Percentiles rank a stretch among this genome's conserved stretches.
phyloP scores from a whole-genome alignment of 2,113 vertebrate genomes.

The Bubo blakistoni region DNA sequence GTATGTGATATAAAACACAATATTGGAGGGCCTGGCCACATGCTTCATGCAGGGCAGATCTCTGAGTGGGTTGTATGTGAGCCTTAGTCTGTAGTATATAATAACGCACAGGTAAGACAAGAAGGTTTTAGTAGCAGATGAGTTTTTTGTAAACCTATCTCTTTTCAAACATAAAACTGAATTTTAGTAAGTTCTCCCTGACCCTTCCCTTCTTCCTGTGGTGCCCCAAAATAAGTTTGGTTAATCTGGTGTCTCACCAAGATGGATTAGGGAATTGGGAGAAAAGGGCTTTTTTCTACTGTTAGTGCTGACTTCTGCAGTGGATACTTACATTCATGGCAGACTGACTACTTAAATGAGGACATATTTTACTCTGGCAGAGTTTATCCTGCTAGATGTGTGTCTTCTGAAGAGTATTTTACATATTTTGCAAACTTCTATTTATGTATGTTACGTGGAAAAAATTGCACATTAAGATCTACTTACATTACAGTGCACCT shows the following conservation, averaged over 20 bases:
- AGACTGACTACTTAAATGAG: background rate
- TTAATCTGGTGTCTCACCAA: background rate
- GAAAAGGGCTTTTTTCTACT: background rate
- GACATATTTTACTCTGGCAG: background rate
- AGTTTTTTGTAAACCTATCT: background rate
- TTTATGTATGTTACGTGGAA: background rate
- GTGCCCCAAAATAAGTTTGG: background rate
- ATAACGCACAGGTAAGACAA: background rate
- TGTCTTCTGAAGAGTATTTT: background rate
- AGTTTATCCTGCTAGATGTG: background rate
- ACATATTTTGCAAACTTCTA: background rate
- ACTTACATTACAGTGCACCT: background rate
- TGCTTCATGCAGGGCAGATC: background rate
- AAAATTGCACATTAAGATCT: background rate
- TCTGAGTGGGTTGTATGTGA: background rate
- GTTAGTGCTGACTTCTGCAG: background rate
- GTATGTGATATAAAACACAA: background rate
- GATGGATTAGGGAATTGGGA: background rate
- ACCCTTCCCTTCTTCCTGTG: background rate
- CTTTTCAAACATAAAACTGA: background rate
- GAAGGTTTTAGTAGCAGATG: background rate
- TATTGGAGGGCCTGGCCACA: accelerated
- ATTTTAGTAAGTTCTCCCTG: background rate
- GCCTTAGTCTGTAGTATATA: background rate
- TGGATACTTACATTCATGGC: background rate